phyloP scores from a whole-genome alignment of 2,888 invertebrate species.

The Dolomedes plantarius region DNA sequence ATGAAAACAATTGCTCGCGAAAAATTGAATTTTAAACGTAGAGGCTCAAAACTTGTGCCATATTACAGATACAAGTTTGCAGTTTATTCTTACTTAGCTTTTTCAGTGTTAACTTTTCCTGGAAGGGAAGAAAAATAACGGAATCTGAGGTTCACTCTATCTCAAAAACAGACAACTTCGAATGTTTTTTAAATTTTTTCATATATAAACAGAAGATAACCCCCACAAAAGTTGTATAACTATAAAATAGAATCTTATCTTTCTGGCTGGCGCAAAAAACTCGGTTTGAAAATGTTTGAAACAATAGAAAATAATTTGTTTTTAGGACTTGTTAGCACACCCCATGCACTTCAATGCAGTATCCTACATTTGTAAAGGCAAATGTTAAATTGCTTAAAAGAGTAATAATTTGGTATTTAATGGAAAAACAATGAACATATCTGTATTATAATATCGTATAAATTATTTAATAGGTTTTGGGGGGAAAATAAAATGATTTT shows the following conservation, averaged over 20 bases:
- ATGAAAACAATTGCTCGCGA: conserved; percentile 30
- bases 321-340: conserved; percentile 59
- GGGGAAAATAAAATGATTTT: conserved; percentile 30
- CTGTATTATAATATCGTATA: conserved; percentile 29
- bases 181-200: conserved; percentile 61
- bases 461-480: conserved; percentile 23
- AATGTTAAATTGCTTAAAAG: conserved; percentile 35
- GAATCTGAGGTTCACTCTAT: conserved; percentile 52
- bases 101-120: background rate
- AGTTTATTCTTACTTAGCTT: conserved; percentile 13
- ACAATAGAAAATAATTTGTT: conserved; percentile 51
- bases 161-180: conserved; percentile 23
- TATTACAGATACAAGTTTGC: conserved; percentile 23
- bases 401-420: conserved; percentile 1
- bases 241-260: conserved; percentile 37
- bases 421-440: conserved; percentile 9
- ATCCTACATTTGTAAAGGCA: conserved; percentile 39
- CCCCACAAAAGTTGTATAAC: conserved; percentile 27
- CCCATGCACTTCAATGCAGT: conserved; percentile 36
- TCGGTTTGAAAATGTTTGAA: conserved; percentile 22
- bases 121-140: conserved; percentile 28
- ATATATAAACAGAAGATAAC: conserved; percentile 35
- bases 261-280: conserved; percentile 30
- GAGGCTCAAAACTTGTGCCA: background rate
- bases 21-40: conserved; percentile 14